Percentiles rank a stretch among this genome's conserved stretches.
These are phyloP conservation scores for Theodoxus fluviatilis DNA, from an alignment of 2,888 invertebrate genomes.

Conservation along the genomic window DNA sequence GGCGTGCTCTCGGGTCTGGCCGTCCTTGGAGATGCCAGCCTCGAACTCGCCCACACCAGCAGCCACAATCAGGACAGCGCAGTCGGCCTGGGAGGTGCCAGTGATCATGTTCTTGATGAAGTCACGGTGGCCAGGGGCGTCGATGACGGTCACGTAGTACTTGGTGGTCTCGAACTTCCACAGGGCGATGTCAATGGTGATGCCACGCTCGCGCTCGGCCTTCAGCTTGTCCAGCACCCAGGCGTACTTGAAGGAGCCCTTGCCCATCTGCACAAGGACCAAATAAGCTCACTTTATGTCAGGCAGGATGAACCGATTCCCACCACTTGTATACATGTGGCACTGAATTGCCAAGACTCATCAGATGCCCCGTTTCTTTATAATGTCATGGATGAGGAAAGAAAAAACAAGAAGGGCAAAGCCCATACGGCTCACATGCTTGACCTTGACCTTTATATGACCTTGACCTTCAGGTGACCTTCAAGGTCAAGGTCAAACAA, in stretches of 20 bases:
- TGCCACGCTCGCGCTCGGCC: conserved; percentile 99
- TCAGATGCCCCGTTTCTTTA: no score
- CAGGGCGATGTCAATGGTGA: conserved; percentile 97
- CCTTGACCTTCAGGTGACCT: no score
- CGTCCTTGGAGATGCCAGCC: conserved; percentile 99
- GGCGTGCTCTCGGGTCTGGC: conserved; percentile 98
- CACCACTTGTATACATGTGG: no score
- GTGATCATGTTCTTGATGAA: conserved; percentile 99
- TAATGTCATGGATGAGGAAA: no score
- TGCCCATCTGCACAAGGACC: conserved; percentile 98
- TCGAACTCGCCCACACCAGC: conserved; percentile 99
- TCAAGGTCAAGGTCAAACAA: no score
- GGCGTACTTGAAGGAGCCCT: conserved; percentile 99
- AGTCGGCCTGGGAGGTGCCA: conserved; percentile 88
- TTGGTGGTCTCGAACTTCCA: conserved; percentile 98
- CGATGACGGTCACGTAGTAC: conserved; percentile 98
- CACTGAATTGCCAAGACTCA: no score
- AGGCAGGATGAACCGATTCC: no score
- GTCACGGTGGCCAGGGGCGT: conserved; percentile 99
- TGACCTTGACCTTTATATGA: no score
- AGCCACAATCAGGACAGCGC: conserved; percentile 97
- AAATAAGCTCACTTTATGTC: no score
- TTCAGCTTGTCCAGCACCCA: conserved; percentile 99
- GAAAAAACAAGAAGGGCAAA: no score
- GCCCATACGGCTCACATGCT: no score